phyloP scores from a whole-genome alignment of 2,888 invertebrate species.

The Spodoptera picta region DNA sequence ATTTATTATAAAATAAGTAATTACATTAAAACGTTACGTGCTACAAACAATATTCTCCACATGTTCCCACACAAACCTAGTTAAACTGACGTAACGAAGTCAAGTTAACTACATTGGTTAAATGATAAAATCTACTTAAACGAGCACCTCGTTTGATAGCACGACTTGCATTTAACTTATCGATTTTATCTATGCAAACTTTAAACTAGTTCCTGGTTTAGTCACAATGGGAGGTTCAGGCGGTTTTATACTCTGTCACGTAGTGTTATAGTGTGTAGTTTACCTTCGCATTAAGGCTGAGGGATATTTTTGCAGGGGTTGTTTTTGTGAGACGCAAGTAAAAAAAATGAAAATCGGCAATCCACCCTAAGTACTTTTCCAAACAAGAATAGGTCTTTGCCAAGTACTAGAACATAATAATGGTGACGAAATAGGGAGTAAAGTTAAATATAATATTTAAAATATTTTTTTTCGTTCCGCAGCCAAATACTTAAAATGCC shows the following conservation, averaged over 20 bases:
- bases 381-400: too few relatives aligned
- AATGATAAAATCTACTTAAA: slow-evolving; percentile 52
- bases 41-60: slow-evolving; percentile 10
- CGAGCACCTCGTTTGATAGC: slow-evolving; percentile 34
- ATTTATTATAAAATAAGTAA: too few relatives aligned
- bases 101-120: slow-evolving; percentile 39
- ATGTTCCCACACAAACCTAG: slow-evolving; percentile 23
- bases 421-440: too few relatives aligned
- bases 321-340: too few relatives aligned
- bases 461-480: too few relatives aligned
- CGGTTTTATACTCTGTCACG: slow-evolving; percentile 44
- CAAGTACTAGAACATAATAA: too few relatives aligned
- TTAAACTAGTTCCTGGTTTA: slow-evolving; percentile 51
- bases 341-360: too few relatives aligned
- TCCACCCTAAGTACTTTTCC: too few relatives aligned
- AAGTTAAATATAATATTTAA: too few relatives aligned
- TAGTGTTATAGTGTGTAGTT: slow-evolving; percentile 22
- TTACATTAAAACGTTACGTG: slow-evolving; percentile 1
- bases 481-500: too few relatives aligned
- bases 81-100: slow-evolving; percentile 30
- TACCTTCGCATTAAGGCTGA: slow-evolving; percentile 32
- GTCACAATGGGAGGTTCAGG: slow-evolving; percentile 45
- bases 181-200: slow-evolving; percentile 60
- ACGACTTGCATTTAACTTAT: slow-evolving; percentile 48
- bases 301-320: slow-evolving; percentile 22